These are phyloP conservation scores for Drosophila imparisetae DNA, from an alignment of 2,888 invertebrate species.

Conservation along the genomic window DNA sequence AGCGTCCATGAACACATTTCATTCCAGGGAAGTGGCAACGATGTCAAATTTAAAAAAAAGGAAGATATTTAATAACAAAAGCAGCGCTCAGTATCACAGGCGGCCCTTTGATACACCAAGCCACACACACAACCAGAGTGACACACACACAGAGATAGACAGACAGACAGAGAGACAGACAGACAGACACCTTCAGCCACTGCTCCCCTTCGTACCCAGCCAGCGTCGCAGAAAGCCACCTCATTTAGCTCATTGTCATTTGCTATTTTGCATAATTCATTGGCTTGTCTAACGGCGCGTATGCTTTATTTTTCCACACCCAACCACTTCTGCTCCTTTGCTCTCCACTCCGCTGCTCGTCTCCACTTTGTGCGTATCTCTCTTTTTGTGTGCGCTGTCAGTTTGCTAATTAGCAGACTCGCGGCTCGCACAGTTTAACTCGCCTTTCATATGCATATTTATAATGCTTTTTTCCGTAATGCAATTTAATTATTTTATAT, in stretches of 20 bases:
- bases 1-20: background rate
- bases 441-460: constrained; percentile 75
- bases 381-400: constrained; percentile 53
- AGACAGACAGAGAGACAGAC: background rate
- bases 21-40: constrained; percentile 4
- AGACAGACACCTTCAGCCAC: background rate
- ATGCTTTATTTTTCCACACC: constrained; percentile 59
- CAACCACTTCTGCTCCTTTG: background rate
- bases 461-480: constrained; percentile 51
- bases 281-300: constrained; percentile 77
- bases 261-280: constrained; percentile 76
- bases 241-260: constrained; percentile 44
- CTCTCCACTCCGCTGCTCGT: background rate
- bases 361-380: constrained; percentile 1
- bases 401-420: constrained; percentile 71
- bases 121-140: background rate
- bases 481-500: constrained; percentile 74
- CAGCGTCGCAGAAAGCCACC: background rate
- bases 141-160: background rate
- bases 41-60: constrained; percentile 51
- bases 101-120: constrained; percentile 11
- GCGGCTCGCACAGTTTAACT: constrained; percentile 48
- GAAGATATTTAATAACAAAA: constrained; percentile 28
- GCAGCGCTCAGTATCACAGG: constrained; percentile 29
- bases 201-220: background rate